Evolutionary conservation across 2,113 vertebrate species (phyloP).

Genomic region (Brachyhypopomus gauderio): DNA sequence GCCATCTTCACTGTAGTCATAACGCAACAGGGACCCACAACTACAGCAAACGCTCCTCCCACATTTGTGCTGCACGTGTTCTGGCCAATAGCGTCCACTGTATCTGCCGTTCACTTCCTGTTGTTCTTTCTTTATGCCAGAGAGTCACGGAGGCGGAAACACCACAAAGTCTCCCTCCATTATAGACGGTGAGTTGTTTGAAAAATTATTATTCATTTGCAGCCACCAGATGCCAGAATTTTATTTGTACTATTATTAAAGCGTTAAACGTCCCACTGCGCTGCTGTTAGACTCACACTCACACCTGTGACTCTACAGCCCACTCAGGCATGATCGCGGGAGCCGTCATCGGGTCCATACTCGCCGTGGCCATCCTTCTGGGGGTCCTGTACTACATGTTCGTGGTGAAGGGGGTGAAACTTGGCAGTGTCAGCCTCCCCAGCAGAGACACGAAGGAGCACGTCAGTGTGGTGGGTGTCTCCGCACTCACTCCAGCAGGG

Average conservation of each 20-base stretch:
- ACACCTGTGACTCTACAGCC: conserved; percentile 4
- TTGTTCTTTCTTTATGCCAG: conserved; percentile 52
- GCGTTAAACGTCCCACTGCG: too few relatives aligned
- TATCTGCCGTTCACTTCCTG: too few relatives aligned
- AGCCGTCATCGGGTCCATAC: conserved; percentile 57
- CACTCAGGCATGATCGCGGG: conserved; percentile 58
- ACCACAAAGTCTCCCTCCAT: conserved; percentile 17
- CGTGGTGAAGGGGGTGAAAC: conserved; percentile 62
- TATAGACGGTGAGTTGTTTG: conserved; percentile 58
- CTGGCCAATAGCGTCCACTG: too few relatives aligned
- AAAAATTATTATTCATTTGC: too few relatives aligned
- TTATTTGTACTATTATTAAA: too few relatives aligned
- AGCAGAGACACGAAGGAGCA: conserved; percentile 7
- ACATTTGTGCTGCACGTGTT: too few relatives aligned
- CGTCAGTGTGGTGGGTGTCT: conserved; percentile 67
- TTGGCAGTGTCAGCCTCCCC: conserved; percentile 58
- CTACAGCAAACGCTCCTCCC: too few relatives aligned
- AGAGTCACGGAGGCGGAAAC: conserved; percentile 39
- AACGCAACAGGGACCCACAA: too few relatives aligned
- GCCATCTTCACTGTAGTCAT: too few relatives aligned
- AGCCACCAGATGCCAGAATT: too few relatives aligned
- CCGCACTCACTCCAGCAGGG: too few relatives aligned
- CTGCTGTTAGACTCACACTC: too few relatives aligned
- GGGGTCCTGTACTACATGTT: conserved; percentile 67
- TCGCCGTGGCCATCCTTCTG: conserved; percentile 48